Base-by-base conservation (phyloP, 2,888 invertebrate species). In the Xanthorhoe designata region DNA sequence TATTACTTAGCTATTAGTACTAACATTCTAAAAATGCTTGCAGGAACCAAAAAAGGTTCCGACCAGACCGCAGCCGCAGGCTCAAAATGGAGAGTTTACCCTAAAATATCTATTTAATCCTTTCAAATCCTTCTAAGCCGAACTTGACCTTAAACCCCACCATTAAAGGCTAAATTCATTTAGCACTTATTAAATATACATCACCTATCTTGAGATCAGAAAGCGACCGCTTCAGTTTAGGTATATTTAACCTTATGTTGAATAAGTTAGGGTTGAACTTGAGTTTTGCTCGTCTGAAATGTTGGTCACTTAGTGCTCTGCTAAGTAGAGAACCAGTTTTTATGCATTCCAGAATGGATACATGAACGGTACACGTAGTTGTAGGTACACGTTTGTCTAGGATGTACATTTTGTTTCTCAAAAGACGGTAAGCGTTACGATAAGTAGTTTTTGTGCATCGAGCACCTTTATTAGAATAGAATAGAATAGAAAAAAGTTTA, bases 271-370 rank as follows among this genome's bases (percentile, higher is more conserved):
- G 66, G 66, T 65, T 61, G 17, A 69, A 47, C 47, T 65, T 70
- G 4, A 15, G 49, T 35, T 29, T 32, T 17, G 8, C 35, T 50
- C 8, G 13, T 50, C 24, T 56, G 7, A 57, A 68, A 69, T 72
- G 69, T 70, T 70, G 79, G 81, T 84, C 82, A 83, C 77, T 84
- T 80, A 81, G 79, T 83, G 79, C 77, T 78, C 77, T 77, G 83
- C 75, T 85, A 81, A 79, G 80, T 80, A 78, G 72, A 78, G 81
- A 87, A 88, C 88, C 85, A 84, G 88, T 84, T 88, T 83, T 80
- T 81, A 80, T 78, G 81, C 84, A 87, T 87, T 85, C 84, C 84
- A 80, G 78, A 78, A 75, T 75, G 78, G 73, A 77, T 74, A 71
- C 72, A 75, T 69, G 69, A 81, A 83, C 84, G 83, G 85, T 82